Evolutionary conservation across 1,140 invertebrate genomes (phyloP), one percentile per base, ranked within the genome.

Genomic region (Diploscapter pachys): DNA sequence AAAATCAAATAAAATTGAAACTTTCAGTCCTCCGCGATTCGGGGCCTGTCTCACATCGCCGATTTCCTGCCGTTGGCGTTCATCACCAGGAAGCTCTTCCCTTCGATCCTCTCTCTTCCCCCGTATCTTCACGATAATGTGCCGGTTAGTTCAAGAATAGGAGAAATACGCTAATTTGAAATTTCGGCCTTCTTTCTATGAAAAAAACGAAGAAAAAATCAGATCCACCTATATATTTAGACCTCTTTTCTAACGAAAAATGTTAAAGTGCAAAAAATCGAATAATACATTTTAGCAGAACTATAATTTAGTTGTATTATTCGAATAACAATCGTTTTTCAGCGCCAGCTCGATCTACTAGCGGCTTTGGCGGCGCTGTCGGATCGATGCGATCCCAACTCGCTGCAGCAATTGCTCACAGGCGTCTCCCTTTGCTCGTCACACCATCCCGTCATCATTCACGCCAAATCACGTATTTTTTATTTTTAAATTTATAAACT

Each of bases 311-410:
- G 31, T 11, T 31, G 31, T 31, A 31, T 31, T 31, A 31, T 31
- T 31, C 31, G 31, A 31, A 31, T 0, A 31, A 1, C 31, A 31
- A 31, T 31, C 31, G 48, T 49, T 49, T 68, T 82, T 65, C 71
- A 84, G 81, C 73, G 83, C 4, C 82, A 84, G 79, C 77, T 84
- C 3, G 82, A 84, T 51, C 67, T 85, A n/a, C 72, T 84, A 9
- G 80, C 76, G 2, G 79, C 83, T 3, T 63, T 84, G 4, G 74
- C 78, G 4, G 78, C 84, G 69, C 76, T 84, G n/a, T 85, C 84
- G 57, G 82, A 84, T 69, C 78, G 82, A 9, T 84, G 82, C 73
- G 82, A 84, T 71, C 56, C 74, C 11, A 59, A 69, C 6, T 83
- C 80, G 6, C 63, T 84, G 3, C 71, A 82, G 6, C 65, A 78